Evolutionary conservation across 92 coral and sea anemone species (phyloP), one percentile per base, ranked within the genome.

Genomic region (Nematostella vectensis): DNA sequence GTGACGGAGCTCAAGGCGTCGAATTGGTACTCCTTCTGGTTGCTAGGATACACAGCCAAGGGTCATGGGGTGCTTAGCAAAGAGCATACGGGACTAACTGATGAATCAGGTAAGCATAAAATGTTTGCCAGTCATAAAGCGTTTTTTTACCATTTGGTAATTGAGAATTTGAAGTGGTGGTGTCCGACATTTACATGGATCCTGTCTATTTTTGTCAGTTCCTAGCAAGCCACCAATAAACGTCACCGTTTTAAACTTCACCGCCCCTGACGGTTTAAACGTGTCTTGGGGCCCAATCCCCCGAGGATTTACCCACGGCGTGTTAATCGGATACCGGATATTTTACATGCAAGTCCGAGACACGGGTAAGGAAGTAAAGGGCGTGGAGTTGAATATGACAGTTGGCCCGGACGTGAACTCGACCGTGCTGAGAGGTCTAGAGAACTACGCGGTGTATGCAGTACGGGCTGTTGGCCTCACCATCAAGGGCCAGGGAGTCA

Each of bases 281-380:
- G 78, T 82, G 23, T 49, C 66, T 26, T 83, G 93, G 85, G 33
- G 57, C 17, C 77, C 85, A 48, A 77, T 82, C 55, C 85, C 73
- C 21, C 59, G 58, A 37, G 84, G 73, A 24, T 78, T 71, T 49
- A 74, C 67, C 12, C 77, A 74, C 36, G 91, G 91, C 1, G 52
- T 71, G 42, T 57, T 82, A 52, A 36, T 36, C 22, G 91, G 91
- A n/a, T 82, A 82, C 63, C 80, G 80, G 37, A 61, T 82, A 0
- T 36, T 65, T 15, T 77, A 77, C 57, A 59, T 54, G 39, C 19
- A 50, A 6, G 49, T 72, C 51, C 64, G 29, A 9, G 59, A 58
- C 27, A 71, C 74, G 26, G 71, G 50, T 48, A 69, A 61, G 9
- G 74, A 50, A 20, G 48, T 49, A 2, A 21, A 28, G 21, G 68